phyloP scores from a whole-genome alignment of 2,888 invertebrate genomes.

The Pandemis cinnamomeana region DNA sequence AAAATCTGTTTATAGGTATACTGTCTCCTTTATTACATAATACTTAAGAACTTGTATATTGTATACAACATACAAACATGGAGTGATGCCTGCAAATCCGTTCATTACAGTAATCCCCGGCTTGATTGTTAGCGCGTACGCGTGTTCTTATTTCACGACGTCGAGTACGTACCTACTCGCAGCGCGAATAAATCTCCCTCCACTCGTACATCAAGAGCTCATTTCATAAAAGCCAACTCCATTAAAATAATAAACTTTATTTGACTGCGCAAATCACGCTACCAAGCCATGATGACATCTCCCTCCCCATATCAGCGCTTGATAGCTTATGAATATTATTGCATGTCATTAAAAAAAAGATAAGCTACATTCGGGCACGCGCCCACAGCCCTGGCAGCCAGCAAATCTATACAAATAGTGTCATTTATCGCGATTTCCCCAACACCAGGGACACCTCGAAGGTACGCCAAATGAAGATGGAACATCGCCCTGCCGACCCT shows the following conservation, averaged over 20 bases:
- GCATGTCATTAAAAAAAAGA: conserved; percentile 28
- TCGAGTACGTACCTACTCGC: conserved; percentile 7
- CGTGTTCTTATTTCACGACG: conserved; percentile 27
- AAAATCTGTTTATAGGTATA: not conserved
- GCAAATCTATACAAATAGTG: conserved; percentile 65
- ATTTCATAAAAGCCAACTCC: conserved; percentile 42
- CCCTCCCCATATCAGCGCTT: conserved; percentile 9
- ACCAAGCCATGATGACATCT: conserved; percentile 11
- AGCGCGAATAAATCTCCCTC: conserved; percentile 13
- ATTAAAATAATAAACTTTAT: conserved; percentile 42
- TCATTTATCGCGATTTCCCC: conserved; percentile 54
- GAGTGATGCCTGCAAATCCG: conserved; percentile 4
- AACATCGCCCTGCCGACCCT: conserved; percentile 50
- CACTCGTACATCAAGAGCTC: conserved; percentile 35
- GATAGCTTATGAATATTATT: conserved; percentile 35
- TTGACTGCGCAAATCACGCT: conserved; percentile 28
- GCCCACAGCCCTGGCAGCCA: conserved; percentile 43
- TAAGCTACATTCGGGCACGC: conserved; percentile 41
- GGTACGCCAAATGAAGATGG: conserved; percentile 57
- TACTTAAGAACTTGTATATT: not conserved
- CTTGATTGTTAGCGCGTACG: not conserved
- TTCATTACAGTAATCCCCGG: conserved; percentile 17
- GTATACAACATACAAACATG: not conserved
- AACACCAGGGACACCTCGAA: conserved; percentile 49
- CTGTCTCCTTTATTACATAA: not conserved